Percentiles rank a stretch among this genome's conserved stretches.
Evolutionary conservation across 1,140 invertebrate species (phyloP).

Genomic region (Acromyrmex charruanus): DNA sequence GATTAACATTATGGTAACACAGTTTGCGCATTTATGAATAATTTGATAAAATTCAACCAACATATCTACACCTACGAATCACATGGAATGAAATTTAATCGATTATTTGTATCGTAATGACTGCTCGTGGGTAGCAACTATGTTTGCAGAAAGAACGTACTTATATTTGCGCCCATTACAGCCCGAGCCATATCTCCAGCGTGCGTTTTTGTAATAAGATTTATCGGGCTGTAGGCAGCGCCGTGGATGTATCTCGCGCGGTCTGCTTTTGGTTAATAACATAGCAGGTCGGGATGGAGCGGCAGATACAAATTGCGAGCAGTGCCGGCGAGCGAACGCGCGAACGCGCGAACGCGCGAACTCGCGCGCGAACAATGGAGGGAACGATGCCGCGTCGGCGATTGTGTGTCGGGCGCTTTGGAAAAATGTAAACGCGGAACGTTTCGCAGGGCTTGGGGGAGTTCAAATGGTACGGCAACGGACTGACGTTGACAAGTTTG

Average conservation of each 20-base stretch:
- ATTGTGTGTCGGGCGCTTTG: conserved; percentile 25
- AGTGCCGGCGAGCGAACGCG: background rate
- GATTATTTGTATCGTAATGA: conserved; percentile 19
- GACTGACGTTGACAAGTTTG: conserved; percentile 59
- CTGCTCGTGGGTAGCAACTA: background rate
- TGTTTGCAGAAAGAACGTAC: conserved; percentile 34
- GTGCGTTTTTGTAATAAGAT: conserved; percentile 45
- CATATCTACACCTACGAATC: background rate
- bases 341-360: conserved; percentile 50
- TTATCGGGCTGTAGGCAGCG: conserved; percentile 32
- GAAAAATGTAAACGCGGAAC: conserved; percentile 52
- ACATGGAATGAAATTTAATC: conserved; percentile 6
- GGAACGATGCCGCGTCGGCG: conserved; percentile 23
- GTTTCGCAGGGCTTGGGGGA: conserved; percentile 15
- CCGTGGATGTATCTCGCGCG: conserved; percentile 36
- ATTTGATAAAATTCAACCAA: background rate
- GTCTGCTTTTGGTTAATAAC: conserved; percentile 62
- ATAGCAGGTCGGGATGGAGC: conserved; percentile 47
- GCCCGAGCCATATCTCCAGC: conserved; percentile 18
- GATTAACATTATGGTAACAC: background rate
- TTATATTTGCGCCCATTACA: conserved; percentile 44
- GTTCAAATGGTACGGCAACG: conserved; percentile 45
- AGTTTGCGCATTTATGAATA: background rate
- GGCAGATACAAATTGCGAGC: conserved; percentile 61
- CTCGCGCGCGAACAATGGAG: conserved; percentile 54